phyloP scores from a whole-genome alignment of 2,797 vertebrate species.

The Onychomys torridus region DNA sequence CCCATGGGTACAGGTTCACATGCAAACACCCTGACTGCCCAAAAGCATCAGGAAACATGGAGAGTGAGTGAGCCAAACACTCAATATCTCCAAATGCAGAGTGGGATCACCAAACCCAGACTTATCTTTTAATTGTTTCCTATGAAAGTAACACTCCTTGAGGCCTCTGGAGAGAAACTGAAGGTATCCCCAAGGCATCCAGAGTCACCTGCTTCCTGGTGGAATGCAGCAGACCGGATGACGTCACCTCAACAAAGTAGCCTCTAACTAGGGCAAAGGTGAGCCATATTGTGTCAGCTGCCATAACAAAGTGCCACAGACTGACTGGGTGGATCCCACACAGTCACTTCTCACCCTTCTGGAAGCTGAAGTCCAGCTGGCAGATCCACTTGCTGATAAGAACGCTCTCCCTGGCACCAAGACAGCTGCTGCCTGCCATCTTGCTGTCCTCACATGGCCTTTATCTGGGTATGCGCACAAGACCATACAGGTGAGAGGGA shows the following conservation, averaged over 20 bases:
- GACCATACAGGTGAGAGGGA: no score
- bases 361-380: neutral
- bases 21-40: fast-evolving
- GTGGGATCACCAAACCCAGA: neutral
- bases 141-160: neutral
- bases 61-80: fast-evolving
- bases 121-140: constrained; percentile 41
- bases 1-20: fast-evolving
- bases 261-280: constrained; percentile 2
- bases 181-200: neutral
- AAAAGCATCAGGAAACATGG: neutral
- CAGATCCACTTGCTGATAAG: neutral
- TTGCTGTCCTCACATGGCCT: fast-evolving
- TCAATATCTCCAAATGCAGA: neutral
- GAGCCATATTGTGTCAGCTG: no score
- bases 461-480: fast-evolving
- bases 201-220: neutral
- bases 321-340: neutral
- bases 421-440: neutral
- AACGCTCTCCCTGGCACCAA: neutral
- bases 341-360: neutral
- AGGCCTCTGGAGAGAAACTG: neutral
- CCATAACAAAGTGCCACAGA: neutral
- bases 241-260: neutral
- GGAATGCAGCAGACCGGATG: neutral